Evolutionary conservation across 2,797 vertebrate species (phyloP).

Genomic region (Notoglanidium macrostoma): DNA sequence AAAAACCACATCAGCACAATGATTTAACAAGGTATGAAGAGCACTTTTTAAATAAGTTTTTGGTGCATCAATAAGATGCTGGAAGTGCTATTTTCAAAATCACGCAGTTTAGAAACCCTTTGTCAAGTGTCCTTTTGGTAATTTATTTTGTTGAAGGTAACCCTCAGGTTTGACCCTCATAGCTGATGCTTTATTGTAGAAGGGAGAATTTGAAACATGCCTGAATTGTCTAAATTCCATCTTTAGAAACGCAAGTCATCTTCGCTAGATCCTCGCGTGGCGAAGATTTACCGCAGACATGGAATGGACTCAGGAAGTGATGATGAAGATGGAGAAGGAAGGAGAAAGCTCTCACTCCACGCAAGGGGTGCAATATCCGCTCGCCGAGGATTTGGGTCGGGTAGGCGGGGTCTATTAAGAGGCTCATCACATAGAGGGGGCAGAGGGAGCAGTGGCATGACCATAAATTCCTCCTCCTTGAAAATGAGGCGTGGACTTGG

Average conservation of each 20-base stretch:
- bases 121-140: background rate
- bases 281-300: slow-evolving; percentile 77
- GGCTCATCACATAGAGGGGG: slow-evolving; percentile 67
- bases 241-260: slow-evolving; percentile 77
- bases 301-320: slow-evolving; percentile 72
- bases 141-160: background rate
- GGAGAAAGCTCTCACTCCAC: slow-evolving; percentile 70
- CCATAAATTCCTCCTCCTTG: slow-evolving; percentile 49
- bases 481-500: slow-evolving; percentile 68
- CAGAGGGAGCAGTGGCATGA: slow-evolving; percentile 60
- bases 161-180: background rate
- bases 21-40: background rate
- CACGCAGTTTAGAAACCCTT: background rate
- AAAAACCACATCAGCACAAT: background rate
- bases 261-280: slow-evolving; percentile 72
- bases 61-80: background rate
- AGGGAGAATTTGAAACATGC: background rate
- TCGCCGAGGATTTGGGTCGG: slow-evolving; percentile 62
- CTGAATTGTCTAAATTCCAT: background rate
- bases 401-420: slow-evolving; percentile 72
- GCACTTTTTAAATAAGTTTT: background rate
- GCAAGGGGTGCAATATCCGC: slow-evolving; percentile 67
- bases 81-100: too few species aligned
- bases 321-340: slow-evolving; percentile 55
- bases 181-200: background rate